phyloP scores from a whole-genome alignment of 2,888 invertebrate species.

The Lasioglossum leucozonium region DNA sequence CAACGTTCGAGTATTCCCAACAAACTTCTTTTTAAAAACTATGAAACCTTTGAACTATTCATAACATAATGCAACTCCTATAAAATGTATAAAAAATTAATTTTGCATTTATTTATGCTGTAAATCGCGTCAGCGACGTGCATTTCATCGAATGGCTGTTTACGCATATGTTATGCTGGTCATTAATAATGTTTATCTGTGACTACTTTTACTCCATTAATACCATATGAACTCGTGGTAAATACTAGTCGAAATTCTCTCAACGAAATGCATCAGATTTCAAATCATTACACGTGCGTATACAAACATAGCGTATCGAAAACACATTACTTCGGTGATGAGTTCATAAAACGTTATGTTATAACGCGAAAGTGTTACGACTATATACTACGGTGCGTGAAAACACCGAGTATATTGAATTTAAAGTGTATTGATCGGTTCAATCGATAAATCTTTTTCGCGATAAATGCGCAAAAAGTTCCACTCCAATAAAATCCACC shows the following conservation, averaged over 20 bases:
- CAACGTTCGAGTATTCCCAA: background rate
- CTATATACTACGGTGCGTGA: background rate
- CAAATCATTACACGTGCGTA: background rate
- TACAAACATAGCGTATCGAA: background rate
- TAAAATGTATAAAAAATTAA: background rate
- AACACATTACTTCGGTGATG: background rate
- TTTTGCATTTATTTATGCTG: background rate
- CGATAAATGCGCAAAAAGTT: background rate
- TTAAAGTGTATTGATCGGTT: background rate
- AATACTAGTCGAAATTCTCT: background rate
- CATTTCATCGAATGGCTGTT: background rate
- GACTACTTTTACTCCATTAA: background rate
- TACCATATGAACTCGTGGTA: background rate
- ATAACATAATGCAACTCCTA: background rate
- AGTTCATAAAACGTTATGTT: slow-evolving; percentile 10
- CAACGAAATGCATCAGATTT: background rate
- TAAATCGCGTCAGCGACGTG: background rate
- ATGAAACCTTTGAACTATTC: background rate
- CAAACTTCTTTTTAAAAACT: background rate
- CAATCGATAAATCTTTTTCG: background rate
- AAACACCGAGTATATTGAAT: background rate
- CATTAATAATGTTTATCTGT: background rate
- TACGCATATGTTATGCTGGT: background rate
- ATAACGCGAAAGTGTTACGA: slow-evolving; percentile 1
- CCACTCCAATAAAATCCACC: too few species aligned